phyloP scores from a whole-genome alignment of 2,113 vertebrate species.

The pig (Sus scrofa) region DNA sequence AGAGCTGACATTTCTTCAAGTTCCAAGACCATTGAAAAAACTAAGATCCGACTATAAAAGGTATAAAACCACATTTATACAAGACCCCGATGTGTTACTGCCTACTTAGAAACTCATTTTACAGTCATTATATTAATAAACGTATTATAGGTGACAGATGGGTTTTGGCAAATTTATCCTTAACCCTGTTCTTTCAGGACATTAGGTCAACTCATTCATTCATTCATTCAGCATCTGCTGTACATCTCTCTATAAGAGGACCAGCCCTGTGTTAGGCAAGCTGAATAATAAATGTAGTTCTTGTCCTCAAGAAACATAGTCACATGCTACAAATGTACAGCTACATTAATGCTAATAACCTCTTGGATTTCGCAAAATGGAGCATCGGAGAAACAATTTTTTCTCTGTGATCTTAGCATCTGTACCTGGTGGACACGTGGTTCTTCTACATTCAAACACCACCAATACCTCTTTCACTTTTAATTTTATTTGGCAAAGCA shows the following conservation, averaged over 20 bases:
- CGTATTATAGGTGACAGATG: neutral
- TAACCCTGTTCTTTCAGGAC: neutral
- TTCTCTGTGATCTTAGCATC: neutral
- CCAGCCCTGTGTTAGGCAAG: neutral
- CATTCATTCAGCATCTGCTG: neutral
- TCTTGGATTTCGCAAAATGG: neutral
- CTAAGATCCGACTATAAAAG: neutral
- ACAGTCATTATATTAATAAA: neutral
- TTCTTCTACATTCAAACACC: constrained; percentile 70
- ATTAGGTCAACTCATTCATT: neutral
- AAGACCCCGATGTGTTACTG: neutral
- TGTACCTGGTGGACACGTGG: neutral
- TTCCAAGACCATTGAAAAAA: constrained; percentile 44
- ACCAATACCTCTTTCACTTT: constrained; percentile 87
- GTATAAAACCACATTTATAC: neutral
- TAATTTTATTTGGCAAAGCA: constrained; percentile 96
- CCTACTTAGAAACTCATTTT: constrained; percentile 44
- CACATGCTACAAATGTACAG: neutral
- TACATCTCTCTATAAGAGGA: neutral
- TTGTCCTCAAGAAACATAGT: neutral
- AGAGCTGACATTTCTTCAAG: neutral
- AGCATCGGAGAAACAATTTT: neutral
- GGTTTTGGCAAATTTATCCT: neutral
- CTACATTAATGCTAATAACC: neutral
- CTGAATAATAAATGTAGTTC: neutral